These are phyloP conservation scores for Bedellia somnulentella DNA, from an alignment of 2,888 invertebrate species.

Conservation along the genomic window DNA sequence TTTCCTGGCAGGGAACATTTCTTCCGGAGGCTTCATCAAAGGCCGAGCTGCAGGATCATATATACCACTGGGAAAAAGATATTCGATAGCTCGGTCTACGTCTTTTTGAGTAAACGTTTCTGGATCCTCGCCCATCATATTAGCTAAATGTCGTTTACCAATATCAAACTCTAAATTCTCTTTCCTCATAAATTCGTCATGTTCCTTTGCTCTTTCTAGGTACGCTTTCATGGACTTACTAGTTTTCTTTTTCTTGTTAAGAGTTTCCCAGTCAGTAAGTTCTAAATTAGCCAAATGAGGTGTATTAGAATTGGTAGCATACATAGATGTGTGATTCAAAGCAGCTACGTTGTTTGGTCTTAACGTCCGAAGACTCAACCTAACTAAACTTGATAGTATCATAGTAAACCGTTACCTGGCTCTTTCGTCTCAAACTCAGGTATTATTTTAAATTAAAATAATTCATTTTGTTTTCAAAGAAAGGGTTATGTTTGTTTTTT, in stretches of 20 bases:
- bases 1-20: constrained; percentile 81
- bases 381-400: background rate
- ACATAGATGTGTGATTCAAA: no score
- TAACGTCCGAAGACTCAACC: no score
- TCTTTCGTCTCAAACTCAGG: no score
- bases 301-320: no score
- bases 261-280: constrained; percentile 38
- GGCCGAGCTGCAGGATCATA: constrained; percentile 85
- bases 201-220: constrained; percentile 76
- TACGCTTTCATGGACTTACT: constrained; percentile 92
- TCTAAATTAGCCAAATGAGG: no score
- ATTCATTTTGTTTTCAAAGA: no score
- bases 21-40: constrained; percentile 85
- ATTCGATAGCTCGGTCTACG: constrained; percentile 84
- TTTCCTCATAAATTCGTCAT: constrained; percentile 81
- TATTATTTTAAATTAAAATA: no score
- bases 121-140: constrained; percentile 97
- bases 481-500: no score
- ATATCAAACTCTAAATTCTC: constrained; percentile 82
- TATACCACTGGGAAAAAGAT: constrained; percentile 95
- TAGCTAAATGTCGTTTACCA: constrained; percentile 94
- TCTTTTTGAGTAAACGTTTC: constrained; percentile 86
- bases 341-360: no score
- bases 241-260: constrained; percentile 61
- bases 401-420: constrained; percentile 2